Conservation (phyloP, 2,797 vertebrate genomes). For the Benthosema pterotum region DNA sequence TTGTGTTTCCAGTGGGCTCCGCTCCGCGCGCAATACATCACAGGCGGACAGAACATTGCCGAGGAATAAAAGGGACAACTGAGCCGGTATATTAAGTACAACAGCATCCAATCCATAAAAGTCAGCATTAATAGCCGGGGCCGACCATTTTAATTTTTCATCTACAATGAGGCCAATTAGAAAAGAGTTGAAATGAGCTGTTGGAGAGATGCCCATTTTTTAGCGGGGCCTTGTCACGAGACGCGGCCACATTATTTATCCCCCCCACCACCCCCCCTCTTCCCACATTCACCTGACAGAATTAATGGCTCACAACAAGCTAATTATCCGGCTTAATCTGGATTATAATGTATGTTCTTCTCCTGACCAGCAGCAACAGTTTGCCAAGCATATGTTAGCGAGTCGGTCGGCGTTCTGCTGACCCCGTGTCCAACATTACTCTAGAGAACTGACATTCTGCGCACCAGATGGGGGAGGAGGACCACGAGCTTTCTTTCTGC, state of each 20-base stretch:
- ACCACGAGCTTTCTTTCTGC: constrained; percentile 32
- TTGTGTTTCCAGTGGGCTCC: constrained; percentile 68
- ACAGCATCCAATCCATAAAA: constrained; percentile 81
- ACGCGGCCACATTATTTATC: constrained; percentile 71
- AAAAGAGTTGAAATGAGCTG: constrained; percentile 68
- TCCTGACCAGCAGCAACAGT: constrained; percentile 73
- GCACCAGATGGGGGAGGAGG: constrained; percentile 56
- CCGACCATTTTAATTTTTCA: constrained; percentile 78
- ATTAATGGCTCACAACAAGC: constrained; percentile 78
- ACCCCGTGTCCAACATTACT: constrained; percentile 64
- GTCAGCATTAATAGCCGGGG: constrained; percentile 70
- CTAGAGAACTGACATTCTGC: constrained; percentile 56
- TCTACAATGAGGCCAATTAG: constrained; percentile 79
- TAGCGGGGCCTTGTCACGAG: constrained; percentile 56
- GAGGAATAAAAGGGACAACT: constrained; percentile 80
- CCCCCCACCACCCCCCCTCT: constrained; percentile 27
- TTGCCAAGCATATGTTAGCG: constrained; percentile 68
- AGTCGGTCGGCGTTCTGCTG: constrained; percentile 55
- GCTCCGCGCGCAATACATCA: constrained; percentile 75
- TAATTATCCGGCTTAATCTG: constrained; percentile 80
- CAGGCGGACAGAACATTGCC: constrained; percentile 69
- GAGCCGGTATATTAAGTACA: constrained; percentile 78
- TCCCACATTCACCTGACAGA: constrained; percentile 69
- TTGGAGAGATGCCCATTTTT: constrained; percentile 70
- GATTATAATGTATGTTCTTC: constrained; percentile 73